Conservation (phyloP, 2,797 vertebrate species). For the Balearica regulorum region DNA sequence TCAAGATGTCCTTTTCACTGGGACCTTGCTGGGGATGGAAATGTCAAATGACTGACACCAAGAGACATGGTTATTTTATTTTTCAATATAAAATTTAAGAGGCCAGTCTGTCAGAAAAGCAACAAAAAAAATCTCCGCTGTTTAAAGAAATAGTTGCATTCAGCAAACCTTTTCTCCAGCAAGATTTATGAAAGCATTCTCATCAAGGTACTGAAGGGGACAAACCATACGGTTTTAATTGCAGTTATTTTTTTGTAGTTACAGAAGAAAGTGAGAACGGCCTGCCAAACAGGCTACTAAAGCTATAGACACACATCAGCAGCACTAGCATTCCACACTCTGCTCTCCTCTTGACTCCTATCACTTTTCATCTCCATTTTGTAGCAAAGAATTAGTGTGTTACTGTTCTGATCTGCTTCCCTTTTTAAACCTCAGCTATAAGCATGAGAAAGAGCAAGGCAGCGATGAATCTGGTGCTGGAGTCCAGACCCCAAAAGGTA, state of each 20-base stretch:
- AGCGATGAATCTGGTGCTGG: not conserved
- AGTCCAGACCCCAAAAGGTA: not conserved
- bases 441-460: not conserved
- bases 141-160: not conserved
- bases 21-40: not conserved
- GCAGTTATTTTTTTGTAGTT: not conserved
- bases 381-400: not conserved
- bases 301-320: not conserved
- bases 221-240: not conserved
- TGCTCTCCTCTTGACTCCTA: not conserved
- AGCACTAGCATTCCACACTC: not conserved
- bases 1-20: not conserved
- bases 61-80: not conserved
- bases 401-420: not conserved
- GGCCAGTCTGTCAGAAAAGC: not conserved
- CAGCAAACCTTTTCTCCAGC: not conserved
- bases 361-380: not conserved
- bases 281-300: not conserved
- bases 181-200: not conserved
- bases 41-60: not conserved
- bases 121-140: not conserved
- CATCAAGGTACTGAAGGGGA: not conserved
- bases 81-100: not conserved
- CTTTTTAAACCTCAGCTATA: not conserved
- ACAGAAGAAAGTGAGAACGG: not conserved